These are phyloP conservation scores for Deroptyus accipitrinus DNA, from an alignment of 2,113 vertebrate species.

Conservation along the genomic window DNA sequence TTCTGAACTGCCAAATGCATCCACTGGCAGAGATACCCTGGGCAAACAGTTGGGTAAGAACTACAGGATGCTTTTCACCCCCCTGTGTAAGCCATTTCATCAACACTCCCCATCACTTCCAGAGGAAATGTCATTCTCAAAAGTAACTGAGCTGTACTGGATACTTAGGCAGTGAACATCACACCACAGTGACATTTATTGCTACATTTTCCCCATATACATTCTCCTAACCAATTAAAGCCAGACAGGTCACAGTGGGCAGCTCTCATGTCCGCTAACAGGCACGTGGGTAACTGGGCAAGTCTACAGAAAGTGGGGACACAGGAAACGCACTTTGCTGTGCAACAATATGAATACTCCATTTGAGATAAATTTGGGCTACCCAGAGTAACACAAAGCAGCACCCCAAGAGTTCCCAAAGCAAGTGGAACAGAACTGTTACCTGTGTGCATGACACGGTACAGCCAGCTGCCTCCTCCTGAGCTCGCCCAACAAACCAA, in stretches of 20 bases:
- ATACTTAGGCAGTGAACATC: rapidly evolving
- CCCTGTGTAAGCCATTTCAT: not conserved
- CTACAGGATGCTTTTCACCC: not conserved
- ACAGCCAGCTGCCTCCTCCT: not conserved
- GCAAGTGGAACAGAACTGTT: not conserved
- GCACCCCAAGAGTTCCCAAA: not conserved
- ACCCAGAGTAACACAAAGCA: not conserved
- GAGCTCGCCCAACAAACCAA: not conserved
- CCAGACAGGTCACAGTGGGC: not conserved
- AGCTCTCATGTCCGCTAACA: not conserved
- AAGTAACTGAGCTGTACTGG: not conserved
- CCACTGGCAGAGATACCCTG: not conserved
- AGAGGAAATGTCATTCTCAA: not conserved
- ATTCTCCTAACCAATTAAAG: not conserved
- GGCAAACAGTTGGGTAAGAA: not conserved
- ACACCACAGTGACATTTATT: not conserved
- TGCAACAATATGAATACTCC: not conserved
- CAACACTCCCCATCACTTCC: not conserved
- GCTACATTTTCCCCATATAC: not conserved
- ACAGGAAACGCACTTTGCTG: not conserved
- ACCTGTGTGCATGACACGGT: rapidly evolving
- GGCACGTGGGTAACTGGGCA: rapidly evolving
- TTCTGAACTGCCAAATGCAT: not conserved
- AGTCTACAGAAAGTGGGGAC: not conserved
- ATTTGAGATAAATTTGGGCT: not conserved